Evolutionary conservation across 2,888 invertebrate genomes (phyloP), one percentile per base, ranked within the genome.

Genomic region (Muscina levida): DNA sequence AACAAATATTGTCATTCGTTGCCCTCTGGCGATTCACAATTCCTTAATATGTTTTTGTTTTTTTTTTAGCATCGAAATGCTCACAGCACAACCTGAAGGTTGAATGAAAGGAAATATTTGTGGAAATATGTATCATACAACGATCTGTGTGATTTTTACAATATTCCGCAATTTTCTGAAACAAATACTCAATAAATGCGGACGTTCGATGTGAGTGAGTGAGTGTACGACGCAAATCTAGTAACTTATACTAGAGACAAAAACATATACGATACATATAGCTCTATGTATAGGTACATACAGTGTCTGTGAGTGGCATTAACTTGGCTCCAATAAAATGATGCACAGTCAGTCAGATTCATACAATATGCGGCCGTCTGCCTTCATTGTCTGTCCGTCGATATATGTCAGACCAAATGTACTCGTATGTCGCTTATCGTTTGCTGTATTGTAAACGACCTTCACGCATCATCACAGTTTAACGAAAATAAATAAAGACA

Each of bases 401-500:
- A 19, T 19, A 51, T 15, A 17, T 51, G 53, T 53, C 24, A 24
- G 53, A 53, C 15, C 17, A 39, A 48, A 8, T 53, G 24, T 44
- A 53, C 31, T 53, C 24, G 53, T 24, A 22, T 53, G 17, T 53
- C 24, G 53, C 13, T 5, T 24, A 1, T 44, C n/a, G 44, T n/a
- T 56, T 56, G 56, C 11, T 37, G 31, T 31, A 5, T 48, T 59
- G 62, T 65, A 62, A 72, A 72, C 51, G 72, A 72, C 72, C 72
- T 72, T 72, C 62, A 72, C 72, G 72, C 72, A 65, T 72, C 62
- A 65, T 62, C 62, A 24, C 53, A 68, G 31, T 53, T 42, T 17
- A 42, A 62, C 62, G 13, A 72, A 72, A 65, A 53, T 24, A 51
- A 51, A 56, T 26, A 56, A 70, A 39, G 65, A 72, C 48, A 46